Percentiles rank a stretch among this genome's conserved stretches.
Evolutionary conservation across 37 sponge, comb jelly and placozoan genomes (phyloP).

Genomic region (Amphimedon queenslandica): DNA sequence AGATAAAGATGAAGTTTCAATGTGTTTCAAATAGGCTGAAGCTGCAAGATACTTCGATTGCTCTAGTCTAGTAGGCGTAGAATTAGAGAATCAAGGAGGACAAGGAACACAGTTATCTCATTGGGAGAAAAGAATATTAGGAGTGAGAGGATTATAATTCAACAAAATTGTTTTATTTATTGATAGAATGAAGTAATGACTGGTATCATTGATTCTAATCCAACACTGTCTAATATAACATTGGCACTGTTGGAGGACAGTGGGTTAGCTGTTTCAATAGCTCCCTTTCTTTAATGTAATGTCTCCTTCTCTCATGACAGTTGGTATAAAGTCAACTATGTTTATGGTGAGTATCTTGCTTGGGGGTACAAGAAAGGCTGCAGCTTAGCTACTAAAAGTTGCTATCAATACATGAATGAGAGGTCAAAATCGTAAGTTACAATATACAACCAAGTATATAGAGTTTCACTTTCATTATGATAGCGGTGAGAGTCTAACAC

Average conservation of each 20-base stretch:
- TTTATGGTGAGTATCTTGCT: slow-evolving; percentile 30
- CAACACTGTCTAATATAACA: slow-evolving; percentile 62
- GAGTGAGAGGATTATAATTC: slow-evolving; percentile 14
- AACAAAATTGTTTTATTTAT: neutral
- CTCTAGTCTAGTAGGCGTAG: slow-evolving; percentile 50
- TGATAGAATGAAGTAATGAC: slow-evolving; percentile 86
- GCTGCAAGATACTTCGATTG: slow-evolving; percentile 70
- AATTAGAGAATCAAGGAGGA: slow-evolving; percentile 87
- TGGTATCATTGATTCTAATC: slow-evolving; percentile 61
- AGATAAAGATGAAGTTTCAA: too few species aligned
- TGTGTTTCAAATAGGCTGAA: slow-evolving; percentile 31
- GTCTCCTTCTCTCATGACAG: too few species aligned
- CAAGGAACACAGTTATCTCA: slow-evolving; percentile 52
- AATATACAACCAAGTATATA: too few species aligned
- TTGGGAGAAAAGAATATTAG: slow-evolving; percentile 81
- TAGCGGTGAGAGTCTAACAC: too few species aligned
- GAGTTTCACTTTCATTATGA: too few species aligned
- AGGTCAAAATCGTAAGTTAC: too few species aligned
- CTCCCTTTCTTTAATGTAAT: too few species aligned
- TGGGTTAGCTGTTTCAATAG: slow-evolving; percentile 72
- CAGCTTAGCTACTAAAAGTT: slow-evolving; percentile 40
- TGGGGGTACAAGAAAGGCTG: slow-evolving; percentile 58
- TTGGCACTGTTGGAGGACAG: slow-evolving; percentile 70
- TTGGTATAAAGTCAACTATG: slow-evolving; percentile 71
- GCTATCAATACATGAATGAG: slow-evolving; percentile 25